phyloP scores from a whole-genome alignment of 1,140 invertebrate genomes.

The Bombus soroeensis region DNA sequence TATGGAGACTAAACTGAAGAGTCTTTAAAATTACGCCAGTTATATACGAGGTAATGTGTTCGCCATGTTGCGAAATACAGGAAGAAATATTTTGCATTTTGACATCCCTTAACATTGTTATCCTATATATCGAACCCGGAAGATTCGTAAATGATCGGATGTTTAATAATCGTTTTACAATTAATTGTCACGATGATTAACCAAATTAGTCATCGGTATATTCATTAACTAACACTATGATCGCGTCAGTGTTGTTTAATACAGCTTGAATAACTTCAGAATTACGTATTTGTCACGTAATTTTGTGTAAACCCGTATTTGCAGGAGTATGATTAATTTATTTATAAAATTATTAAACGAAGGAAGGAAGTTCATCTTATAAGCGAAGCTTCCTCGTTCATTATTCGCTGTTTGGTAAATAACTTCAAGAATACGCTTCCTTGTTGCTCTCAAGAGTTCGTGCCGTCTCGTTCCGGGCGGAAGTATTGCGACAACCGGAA shows the following conservation, averaged over 20 bases:
- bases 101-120: neutral
- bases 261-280: neutral
- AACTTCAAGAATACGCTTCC: slow-evolving; percentile 22
- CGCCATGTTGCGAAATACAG: slow-evolving; percentile 10
- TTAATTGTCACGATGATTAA: neutral
- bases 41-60: slow-evolving; percentile 55
- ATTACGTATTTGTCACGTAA: neutral
- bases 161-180: neutral
- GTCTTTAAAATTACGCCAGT: slow-evolving; percentile 52
- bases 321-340: too few species aligned
- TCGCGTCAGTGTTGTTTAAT: neutral
- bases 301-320: neutral
- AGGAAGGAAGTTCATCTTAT: neutral
- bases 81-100: slow-evolving; percentile 45
- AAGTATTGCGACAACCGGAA: slow-evolving; percentile 54
- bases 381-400: neutral
- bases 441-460: slow-evolving; percentile 12
- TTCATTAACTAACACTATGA: neutral
- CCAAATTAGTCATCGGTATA: neutral
- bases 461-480: slow-evolving; percentile 1
- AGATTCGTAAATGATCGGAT: neutral
- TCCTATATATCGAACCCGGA: neutral
- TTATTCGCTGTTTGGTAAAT: slow-evolving; percentile 39
- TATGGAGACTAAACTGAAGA: slow-evolving; percentile 48
- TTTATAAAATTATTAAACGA: neutral